A percentile compares a stretch with the other conserved stretches of the same genome.
Conservation (phyloP, 2,797 vertebrate species). For the Pyrocephalus nanus region DNA sequence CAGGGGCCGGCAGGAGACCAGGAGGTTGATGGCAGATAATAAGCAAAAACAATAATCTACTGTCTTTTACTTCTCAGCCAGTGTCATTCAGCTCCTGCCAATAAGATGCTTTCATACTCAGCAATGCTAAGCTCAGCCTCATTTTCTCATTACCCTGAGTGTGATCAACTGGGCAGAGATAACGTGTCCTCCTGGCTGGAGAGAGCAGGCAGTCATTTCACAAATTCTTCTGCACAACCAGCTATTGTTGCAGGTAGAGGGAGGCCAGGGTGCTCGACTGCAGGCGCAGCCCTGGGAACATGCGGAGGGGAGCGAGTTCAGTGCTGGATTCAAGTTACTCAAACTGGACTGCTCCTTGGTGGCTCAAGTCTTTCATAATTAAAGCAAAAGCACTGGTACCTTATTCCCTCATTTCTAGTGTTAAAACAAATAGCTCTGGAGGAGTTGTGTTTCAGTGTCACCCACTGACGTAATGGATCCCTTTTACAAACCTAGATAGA, state of each 20-base stretch:
- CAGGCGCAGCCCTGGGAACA: slow-evolving; percentile 51
- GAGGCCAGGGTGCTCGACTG: slow-evolving; percentile 46
- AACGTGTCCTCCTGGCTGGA: slow-evolving; percentile 67
- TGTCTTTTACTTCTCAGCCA: slow-evolving; percentile 77
- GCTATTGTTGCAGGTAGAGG: slow-evolving; percentile 80
- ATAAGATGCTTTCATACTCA: slow-evolving; percentile 78
- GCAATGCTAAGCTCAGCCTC: slow-evolving; percentile 76
- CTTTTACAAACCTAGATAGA: slow-evolving; percentile 32
- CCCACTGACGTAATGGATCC: slow-evolving; percentile 13
- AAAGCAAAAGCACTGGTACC: slow-evolving; percentile 23
- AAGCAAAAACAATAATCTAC: slow-evolving; percentile 81
- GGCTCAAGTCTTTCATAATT: slow-evolving; percentile 19
- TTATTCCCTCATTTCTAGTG: slow-evolving; percentile 44
- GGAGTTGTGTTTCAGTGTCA: slow-evolving; percentile 50
- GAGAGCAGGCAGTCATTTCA: slow-evolving; percentile 75
- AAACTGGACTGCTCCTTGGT: neutral
- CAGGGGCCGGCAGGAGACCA: slow-evolving; percentile 74
- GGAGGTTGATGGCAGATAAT: slow-evolving; percentile 79
- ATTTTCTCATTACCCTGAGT: slow-evolving; percentile 75
- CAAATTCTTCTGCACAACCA: slow-evolving; percentile 78
- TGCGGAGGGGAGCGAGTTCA: neutral
- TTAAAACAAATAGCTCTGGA: slow-evolving; percentile 41
- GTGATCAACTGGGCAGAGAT: slow-evolving; percentile 77
- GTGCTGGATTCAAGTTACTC: slow-evolving; percentile 19
- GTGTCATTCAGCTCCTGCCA: slow-evolving; percentile 77